Evolutionary conservation across 1,140 invertebrate species (phyloP), one percentile per base, ranked within the genome.

Genomic region (Phenacoccus solenopsis): DNA sequence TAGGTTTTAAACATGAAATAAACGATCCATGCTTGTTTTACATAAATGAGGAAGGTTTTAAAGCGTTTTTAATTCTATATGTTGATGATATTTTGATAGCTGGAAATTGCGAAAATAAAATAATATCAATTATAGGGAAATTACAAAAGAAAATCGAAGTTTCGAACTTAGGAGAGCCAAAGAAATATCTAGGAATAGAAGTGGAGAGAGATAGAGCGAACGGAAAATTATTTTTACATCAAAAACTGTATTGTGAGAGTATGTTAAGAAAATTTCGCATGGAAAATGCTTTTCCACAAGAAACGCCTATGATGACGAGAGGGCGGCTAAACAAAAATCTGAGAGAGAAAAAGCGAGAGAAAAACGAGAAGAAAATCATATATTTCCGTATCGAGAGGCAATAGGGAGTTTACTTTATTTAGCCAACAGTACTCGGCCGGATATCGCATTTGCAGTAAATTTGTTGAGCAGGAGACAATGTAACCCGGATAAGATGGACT

Each of bases 241-340:
- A 80, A 76, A 73, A 71, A 73, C 75, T 74, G 67, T 79, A 80
- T 74, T 80, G 79, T 74, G 76, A 79, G 73, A 76, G 75, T 70
- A 76, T 79, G 72, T 75, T 76, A 71, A 70, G 49, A 72, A 77
- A 76, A 73, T 79, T 78, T 75, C 69, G 76, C 74, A 28, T 79
- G 7, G 59, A 77, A 76, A 75, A 77, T 69, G 77, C 74, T 70
- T 79, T 79, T 27, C 30, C 74, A 49, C 73, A 74, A 21, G 20
- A 68, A 5, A 80, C 77, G 69, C 77, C 80, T 24, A 79, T 80
- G 78, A 78, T 79, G 59, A 24, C 64, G 21, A 5, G 13, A 73
- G 72, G 69, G 28, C 68, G 61, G 74, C 75, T 2, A 67, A 67
- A 30, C 1, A 32, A 3, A 68, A 7, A 7, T n/a, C 69, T 72